Evolutionary conservation across 2,113 vertebrate species (phyloP), one percentile per base, ranked within the genome.

Genomic region (Carassius gibelio): DNA sequence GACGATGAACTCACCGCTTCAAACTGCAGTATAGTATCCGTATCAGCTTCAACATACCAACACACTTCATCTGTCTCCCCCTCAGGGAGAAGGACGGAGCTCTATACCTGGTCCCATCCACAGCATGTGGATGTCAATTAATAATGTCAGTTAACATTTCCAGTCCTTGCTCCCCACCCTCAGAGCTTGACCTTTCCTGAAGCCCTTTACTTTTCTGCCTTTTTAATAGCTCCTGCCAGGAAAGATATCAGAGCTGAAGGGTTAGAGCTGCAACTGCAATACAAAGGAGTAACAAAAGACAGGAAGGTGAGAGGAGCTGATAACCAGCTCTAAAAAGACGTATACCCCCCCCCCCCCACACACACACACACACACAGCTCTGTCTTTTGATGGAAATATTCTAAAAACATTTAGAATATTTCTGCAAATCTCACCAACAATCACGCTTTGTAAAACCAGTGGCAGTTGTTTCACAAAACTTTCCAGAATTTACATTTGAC

Each of bases 221-320:
- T 81, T 64, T 85, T 68, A 72, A 66, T 57, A 34, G 38, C 75
- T 83, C 66, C 64, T 85, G 80, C 82, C 87, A 83, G 66, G 52
- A 77, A 66, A 75, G 55, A 83, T 64, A 85, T 83, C 87, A 74
- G 75, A 80, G 23, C 26, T 55, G 38, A 23, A 75, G 23, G 55
- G 23, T 72, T 42, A 84, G 75, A 76, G 81, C 61, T 38, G 83
- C 78, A 88, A 84, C 81, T 81, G 75, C 78, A 82, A 30, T 61
- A 82, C 34, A 66, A 76, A 64, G 62, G 83, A 82, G 84, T 57
- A 89, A 79, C 55, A 88, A 89, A 79, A 79, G 85, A 81, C 59
- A 34, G 64, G 14, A 81, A 78, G 87, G 88, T 86, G 59, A 69
- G 76, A 69, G 30, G n/a, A 19, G 66, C 84, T 75, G 38, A 75